A percentile compares a stretch with the other conserved stretches of the same genome.
These are phyloP conservation scores for Drosophila gaucha DNA, from an alignment of 2,888 invertebrate genomes.

Conservation along the genomic window DNA sequence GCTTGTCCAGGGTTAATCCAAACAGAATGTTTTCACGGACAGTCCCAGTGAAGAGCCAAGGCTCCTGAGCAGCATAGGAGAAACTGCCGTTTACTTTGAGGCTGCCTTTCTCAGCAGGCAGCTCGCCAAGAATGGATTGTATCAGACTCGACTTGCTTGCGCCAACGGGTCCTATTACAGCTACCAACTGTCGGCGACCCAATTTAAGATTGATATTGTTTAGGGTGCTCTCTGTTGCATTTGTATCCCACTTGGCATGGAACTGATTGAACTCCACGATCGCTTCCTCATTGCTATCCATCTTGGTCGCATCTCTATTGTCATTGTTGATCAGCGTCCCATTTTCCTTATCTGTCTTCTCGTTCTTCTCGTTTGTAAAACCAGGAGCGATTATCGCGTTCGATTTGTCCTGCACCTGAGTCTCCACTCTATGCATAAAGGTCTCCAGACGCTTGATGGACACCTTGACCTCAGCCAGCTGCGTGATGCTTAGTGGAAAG, in stretches of 20 bases:
- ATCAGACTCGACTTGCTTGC: slow-evolving; percentile 87
- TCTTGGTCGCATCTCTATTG: slow-evolving; percentile 15
- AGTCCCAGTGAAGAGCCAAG: slow-evolving; percentile 91
- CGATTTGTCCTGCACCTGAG: slow-evolving; percentile 68
- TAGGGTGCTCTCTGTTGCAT: slow-evolving; percentile 88
- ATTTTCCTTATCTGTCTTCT: slow-evolving; percentile 31
- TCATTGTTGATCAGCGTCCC: slow-evolving; percentile 23
- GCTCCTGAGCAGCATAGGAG: slow-evolving; percentile 92
- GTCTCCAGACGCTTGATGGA: slow-evolving; percentile 86
- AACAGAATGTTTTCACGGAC: slow-evolving; percentile 88
- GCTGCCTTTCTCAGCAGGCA: slow-evolving; percentile 85
- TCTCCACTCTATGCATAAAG: slow-evolving; percentile 87
- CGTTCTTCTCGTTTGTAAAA: slow-evolving; percentile 83
- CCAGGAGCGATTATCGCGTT: slow-evolving; percentile 13
- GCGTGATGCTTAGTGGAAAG: slow-evolving; percentile 90
- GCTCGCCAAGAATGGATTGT: slow-evolving; percentile 86
- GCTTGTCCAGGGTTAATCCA: slow-evolving; percentile 86
- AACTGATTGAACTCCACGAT: slow-evolving; percentile 87
- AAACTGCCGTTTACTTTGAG: slow-evolving; percentile 87
- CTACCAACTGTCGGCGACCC: slow-evolving; percentile 87
- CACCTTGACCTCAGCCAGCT: slow-evolving; percentile 87
- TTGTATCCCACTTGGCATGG: slow-evolving; percentile 88
- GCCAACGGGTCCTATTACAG: slow-evolving; percentile 90
- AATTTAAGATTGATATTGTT: slow-evolving; percentile 88
- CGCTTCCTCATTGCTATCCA: slow-evolving; percentile 19